A percentile compares a stretch with the other conserved stretches of the same genome.
Evolutionary conservation across 2,888 invertebrate species (phyloP).

Genomic region (Phymatocera aterrima): DNA sequence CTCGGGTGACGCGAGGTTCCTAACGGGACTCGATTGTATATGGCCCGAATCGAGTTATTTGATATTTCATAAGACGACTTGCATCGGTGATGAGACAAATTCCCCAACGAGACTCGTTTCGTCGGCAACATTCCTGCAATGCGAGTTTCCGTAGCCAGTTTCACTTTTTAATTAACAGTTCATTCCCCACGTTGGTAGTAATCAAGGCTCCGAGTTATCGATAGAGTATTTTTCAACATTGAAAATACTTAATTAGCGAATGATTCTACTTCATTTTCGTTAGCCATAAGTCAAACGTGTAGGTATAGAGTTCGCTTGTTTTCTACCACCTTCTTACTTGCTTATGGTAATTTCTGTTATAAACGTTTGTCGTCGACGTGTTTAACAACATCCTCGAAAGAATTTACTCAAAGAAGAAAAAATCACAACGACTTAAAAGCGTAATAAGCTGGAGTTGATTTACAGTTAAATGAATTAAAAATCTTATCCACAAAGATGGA

Average conservation of each 20-base stretch:
- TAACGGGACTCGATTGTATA: constrained; percentile 36
- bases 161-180: constrained; percentile 3
- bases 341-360: not conserved
- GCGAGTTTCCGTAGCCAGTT: not conserved
- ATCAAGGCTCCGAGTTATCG: not conserved
- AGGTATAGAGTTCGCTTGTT: not conserved
- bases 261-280: not conserved
- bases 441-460: too few species aligned
- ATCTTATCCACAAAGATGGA: not conserved
- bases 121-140: not conserved
- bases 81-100: constrained; percentile 22
- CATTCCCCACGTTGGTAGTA: not conserved
- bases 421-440: too few species aligned
- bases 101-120: not conserved
- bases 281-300: not conserved
- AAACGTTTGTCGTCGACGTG: not conserved
- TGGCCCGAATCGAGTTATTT: constrained; percentile 25
- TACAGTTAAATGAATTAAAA: not conserved
- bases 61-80: constrained; percentile 31
- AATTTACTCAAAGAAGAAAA: not conserved
- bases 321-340: not conserved
- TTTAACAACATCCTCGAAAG: not conserved
- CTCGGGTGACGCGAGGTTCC: constrained; percentile 27
- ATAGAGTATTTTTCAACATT: not conserved
- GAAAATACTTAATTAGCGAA: not conserved